Conservation (phyloP, 2,797 vertebrate genomes). For the Simalia tracyae region DNA sequence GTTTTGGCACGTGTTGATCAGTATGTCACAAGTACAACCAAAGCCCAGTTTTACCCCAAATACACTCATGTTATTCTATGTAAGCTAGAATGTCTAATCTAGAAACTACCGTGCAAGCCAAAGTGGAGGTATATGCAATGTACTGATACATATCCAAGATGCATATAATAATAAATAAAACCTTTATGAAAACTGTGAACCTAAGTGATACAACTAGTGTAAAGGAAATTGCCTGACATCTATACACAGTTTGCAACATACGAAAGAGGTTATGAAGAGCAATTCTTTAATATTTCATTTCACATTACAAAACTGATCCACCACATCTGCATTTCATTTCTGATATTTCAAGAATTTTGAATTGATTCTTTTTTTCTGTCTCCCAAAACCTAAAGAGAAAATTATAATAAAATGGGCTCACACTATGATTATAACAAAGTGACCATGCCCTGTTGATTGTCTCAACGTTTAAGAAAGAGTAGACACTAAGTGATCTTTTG, state of each 20-base stretch:
- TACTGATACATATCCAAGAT: not conserved
- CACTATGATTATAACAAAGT: not conserved
- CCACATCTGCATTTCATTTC: not conserved
- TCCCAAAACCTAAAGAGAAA: not conserved
- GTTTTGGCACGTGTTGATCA: too few species aligned
- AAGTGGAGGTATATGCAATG: too few species aligned
- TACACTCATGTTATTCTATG: too few species aligned
- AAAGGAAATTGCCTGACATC: not conserved
- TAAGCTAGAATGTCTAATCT: too few species aligned
- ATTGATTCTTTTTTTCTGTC: not conserved
- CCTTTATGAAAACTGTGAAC: not conserved
- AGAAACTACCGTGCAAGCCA: too few species aligned
- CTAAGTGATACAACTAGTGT: not conserved
- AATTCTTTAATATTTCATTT: not conserved
- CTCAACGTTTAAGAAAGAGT: not conserved
- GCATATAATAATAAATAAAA: not conserved
- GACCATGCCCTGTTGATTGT: not conserved
- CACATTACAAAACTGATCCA: not conserved
- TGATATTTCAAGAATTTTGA: not conserved
- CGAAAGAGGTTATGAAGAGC: not conserved
- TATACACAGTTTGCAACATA: not conserved
- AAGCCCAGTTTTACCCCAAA: too few species aligned
- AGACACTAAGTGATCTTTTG: not conserved
- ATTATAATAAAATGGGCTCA: not conserved
- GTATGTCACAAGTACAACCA: too few species aligned